These are phyloP conservation scores for Cassiopea andromeda DNA, from an alignment of 30 jellyfish, hydroid and myxozoan species.

Conservation along the genomic window DNA sequence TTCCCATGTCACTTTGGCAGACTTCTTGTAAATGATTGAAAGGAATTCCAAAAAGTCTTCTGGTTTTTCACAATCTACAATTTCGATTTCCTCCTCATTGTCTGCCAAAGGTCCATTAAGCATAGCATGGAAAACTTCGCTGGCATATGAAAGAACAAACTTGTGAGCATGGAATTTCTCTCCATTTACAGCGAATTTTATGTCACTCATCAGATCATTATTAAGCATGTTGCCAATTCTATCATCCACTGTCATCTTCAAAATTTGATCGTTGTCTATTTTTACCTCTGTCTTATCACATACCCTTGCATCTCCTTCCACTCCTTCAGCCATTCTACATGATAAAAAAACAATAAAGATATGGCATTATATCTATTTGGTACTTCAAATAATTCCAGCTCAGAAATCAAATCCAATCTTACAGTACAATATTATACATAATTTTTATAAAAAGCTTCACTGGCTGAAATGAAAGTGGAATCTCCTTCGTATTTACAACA, in stretches of 20 bases:
- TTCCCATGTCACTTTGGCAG: constrained; percentile 10
- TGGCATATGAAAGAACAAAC: constrained; percentile 12
- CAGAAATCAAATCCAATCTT: neutral
- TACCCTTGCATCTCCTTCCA: neutral
- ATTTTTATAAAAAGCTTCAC: no score
- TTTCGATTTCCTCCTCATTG: neutral
- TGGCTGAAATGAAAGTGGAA: no score
- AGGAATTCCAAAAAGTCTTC: constrained; percentile 4
- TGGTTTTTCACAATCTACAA: neutral
- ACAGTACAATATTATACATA: neutral
- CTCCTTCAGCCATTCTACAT: neutral
- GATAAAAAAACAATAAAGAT: neutral
- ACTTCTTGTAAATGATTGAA: neutral
- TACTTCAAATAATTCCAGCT: neutral
- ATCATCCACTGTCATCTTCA: neutral
- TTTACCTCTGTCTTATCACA: neutral
- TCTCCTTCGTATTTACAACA: no score
- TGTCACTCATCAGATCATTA: neutral
- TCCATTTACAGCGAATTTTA: neutral
- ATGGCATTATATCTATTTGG: neutral
- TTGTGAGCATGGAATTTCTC: constrained; percentile 6
- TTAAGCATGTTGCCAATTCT: neutral
- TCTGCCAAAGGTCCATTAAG: constrained; percentile 32
- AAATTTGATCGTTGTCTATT: neutral
- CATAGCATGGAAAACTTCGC: constrained; percentile 28